Base-by-base conservation (phyloP, 2,888 invertebrate genomes). In the Mimas tiliae region DNA sequence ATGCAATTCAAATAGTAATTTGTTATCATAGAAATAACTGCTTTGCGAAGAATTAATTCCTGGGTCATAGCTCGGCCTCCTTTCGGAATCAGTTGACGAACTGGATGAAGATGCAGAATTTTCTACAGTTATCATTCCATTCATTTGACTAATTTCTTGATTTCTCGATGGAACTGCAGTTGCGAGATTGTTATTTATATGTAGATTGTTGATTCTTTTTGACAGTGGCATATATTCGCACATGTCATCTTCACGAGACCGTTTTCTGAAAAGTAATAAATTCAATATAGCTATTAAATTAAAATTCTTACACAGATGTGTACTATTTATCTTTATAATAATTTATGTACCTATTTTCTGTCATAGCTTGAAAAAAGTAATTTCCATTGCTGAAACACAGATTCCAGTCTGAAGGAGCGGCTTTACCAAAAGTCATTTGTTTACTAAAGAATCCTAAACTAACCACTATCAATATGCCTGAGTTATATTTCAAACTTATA, bases 141-240 rank as follows among this genome's bases (percentile, higher is more conserved):
- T 89, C 62, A 80, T 74, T 76, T 88, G 88, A 83, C 80, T 88
- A 79, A 84, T 72, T 71, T 87, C 86, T 78, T 84, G 83, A 50
- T 80, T 75, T 73, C 86, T 87, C 66, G 80, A 72, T 70, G 74
- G 68, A 73, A 74, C 75, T 62, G 83, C 73, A 72, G 75, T 86
- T n/a, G 80, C 76, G 47, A 93, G 81, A 72, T 86, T 94, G 83
- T 95, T 95, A 83, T 96, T 96, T 76, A 97, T 95, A 81, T 98
- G 97, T 64, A 98, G 94, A 91, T 98, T 98, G 86, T 98, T 98
- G 77, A 98, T 98, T 81, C 98, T 95, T 87, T 98, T 98, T 14
- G 98, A 98, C 65, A 98, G 89, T 65, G 98, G 98, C 94, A 97
- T 96, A 79, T 97, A 98, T 81, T 98, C 98, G 79, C 95, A 95